Conservation (phyloP, 2,888 invertebrate species). For the Drosophila kanekoi region DNA sequence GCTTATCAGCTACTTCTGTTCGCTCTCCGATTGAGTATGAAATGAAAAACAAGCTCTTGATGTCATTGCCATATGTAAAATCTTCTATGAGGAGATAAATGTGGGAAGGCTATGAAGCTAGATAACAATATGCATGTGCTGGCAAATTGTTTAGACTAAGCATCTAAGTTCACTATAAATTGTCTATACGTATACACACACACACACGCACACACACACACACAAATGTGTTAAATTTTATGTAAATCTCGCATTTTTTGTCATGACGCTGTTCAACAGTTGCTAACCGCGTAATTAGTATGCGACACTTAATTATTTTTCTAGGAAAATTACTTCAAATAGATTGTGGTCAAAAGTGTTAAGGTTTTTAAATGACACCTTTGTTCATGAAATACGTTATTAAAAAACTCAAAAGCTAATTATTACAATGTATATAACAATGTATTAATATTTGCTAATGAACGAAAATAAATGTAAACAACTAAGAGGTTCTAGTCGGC, state of each 20-base stretch:
- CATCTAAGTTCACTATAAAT: slow-evolving; percentile 4
- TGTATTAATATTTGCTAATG: too few relatives aligned
- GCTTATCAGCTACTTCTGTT: slow-evolving; percentile 44
- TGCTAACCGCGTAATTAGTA: slow-evolving; percentile 10
- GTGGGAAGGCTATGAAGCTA: slow-evolving; percentile 13
- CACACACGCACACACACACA: not conserved
- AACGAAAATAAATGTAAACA: too few relatives aligned
- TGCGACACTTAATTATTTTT: not conserved
- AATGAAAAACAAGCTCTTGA: slow-evolving; percentile 38
- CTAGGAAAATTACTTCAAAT: not conserved
- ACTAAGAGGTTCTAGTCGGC: too few relatives aligned
- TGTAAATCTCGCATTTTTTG: slow-evolving; percentile 16
- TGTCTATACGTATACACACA: slow-evolving; percentile 1
- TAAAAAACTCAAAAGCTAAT: too few relatives aligned
- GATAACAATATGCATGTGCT: slow-evolving; percentile 8
- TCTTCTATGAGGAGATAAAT: slow-evolving; percentile 16
- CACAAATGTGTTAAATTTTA: slow-evolving; percentile 21
- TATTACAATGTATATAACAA: too few relatives aligned
- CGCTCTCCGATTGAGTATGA: slow-evolving; percentile 8
- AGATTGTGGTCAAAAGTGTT: too few relatives aligned
- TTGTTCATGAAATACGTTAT: too few relatives aligned
- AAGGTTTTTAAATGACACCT: too few relatives aligned
- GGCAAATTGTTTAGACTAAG: slow-evolving; percentile 17
- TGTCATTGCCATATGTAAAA: slow-evolving; percentile 45
- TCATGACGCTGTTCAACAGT: not conserved